These are phyloP conservation scores for Arion vulgaris DNA, from an alignment of 1,140 invertebrate genomes.

Conservation along the genomic window DNA sequence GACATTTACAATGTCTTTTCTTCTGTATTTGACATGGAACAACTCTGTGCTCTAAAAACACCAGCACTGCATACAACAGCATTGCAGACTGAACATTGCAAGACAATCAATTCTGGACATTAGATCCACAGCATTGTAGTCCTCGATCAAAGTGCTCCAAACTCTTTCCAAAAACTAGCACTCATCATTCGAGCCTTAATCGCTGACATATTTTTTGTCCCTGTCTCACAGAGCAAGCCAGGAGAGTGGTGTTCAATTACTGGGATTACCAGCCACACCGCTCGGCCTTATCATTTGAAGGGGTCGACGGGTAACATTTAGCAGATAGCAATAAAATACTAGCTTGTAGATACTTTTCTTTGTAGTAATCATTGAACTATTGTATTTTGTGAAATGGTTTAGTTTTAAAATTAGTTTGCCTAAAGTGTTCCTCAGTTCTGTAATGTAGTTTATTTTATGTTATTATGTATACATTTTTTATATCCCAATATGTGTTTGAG, in stretches of 20 bases:
- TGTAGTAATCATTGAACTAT: too few species aligned
- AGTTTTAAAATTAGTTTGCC: too few species aligned
- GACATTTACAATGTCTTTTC: background rate
- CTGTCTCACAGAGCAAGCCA: constrained; percentile 39
- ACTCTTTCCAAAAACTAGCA: background rate
- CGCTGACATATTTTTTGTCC: constrained; percentile 35
- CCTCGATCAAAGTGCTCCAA: background rate
- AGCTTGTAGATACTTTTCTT: too few species aligned
- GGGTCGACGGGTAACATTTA: constrained; percentile 27
- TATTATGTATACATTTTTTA: too few species aligned
- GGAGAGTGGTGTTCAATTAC: too few species aligned
- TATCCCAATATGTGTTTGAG: too few species aligned
- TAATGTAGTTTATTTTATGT: too few species aligned
- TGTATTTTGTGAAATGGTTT: too few species aligned
- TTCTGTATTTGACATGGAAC: background rate
- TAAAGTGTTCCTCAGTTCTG: too few species aligned
- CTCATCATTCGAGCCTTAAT: background rate
- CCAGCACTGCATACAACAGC: constrained; percentile 2
- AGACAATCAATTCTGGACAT: background rate
- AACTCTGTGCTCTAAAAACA: background rate
- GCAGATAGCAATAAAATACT: background rate
- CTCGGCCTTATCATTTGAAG: constrained; percentile 25
- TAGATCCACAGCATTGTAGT: background rate
- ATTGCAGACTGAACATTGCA: background rate
- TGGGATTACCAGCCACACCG: background rate